A percentile compares a stretch with the other conserved stretches of the same genome.
Conservation (phyloP, 2,888 invertebrate genomes). For the Oxytorus armatus region DNA sequence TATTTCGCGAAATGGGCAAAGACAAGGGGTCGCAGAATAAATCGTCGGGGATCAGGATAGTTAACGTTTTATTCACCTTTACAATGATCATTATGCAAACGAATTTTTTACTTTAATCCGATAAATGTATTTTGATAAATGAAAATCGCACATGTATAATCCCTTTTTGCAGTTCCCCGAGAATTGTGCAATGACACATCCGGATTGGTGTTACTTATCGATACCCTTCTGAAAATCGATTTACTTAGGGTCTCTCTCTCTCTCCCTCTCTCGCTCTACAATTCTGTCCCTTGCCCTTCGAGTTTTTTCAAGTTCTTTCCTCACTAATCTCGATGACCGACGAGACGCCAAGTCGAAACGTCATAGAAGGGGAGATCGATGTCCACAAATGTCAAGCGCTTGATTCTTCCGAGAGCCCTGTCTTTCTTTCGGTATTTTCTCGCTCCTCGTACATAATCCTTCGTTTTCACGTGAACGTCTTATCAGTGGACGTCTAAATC, state of each 20-base stretch:
- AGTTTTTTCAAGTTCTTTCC: neutral
- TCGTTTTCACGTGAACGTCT: conserved; percentile 59
- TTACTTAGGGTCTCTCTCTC: conserved; percentile 9
- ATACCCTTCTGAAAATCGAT: conserved; percentile 35
- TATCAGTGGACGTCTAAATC: conserved; percentile 63
- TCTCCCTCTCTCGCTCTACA: neutral
- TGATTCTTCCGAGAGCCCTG: conserved; percentile 36
- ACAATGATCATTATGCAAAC: too few relatives aligned
- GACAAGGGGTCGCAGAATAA: too few relatives aligned
- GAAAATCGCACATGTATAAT: too few relatives aligned
- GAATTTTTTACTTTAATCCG: too few relatives aligned
- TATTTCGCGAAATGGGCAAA: too few relatives aligned
- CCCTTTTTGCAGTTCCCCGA: too few relatives aligned
- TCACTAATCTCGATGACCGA: conserved; percentile 37
- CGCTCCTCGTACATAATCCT: conserved; percentile 23
- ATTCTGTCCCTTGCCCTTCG: too few relatives aligned
- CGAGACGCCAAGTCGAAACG: conserved; percentile 22
- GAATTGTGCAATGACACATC: conserved; percentile 7
- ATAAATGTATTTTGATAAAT: too few relatives aligned
- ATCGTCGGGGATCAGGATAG: too few relatives aligned
- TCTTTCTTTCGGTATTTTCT: neutral
- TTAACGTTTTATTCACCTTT: too few relatives aligned
- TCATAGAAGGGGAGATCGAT: conserved; percentile 58
- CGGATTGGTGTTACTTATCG: conserved; percentile 18
- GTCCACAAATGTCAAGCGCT: conserved; percentile 52